Evolutionary conservation across 2,113 vertebrate species (phyloP), one percentile per base, ranked within the genome.

Genomic region (Gadus macrocephalus): DNA sequence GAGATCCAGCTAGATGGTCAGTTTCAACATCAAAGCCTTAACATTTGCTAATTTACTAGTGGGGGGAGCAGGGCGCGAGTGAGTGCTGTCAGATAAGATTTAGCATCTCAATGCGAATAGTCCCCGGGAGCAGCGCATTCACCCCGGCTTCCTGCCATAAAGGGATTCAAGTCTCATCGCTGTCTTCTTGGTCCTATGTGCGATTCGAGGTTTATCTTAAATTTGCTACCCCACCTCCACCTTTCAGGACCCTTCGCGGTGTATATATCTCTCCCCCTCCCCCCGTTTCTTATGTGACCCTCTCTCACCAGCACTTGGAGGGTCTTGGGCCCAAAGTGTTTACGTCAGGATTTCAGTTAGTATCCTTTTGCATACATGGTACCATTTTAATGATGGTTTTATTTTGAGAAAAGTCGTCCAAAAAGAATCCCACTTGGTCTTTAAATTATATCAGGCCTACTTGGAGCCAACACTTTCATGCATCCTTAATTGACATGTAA

Each of bases 71-170:
- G 49, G 70, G 78, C 79, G 78, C 71, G 79, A 31, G 31, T 31
- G 31, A 31, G 31, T 31, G 31, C 12, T 49, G 12, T 11, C 6
- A 85, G 86, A 88, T 80, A 87, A 82, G 79, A 62, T 77, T 86
- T 88, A 73, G 86, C 87, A 85, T 89, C 76, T 85, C 81, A 88
- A 86, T 90, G 83, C 79, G 82, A 87, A 74, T 78, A 79, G 79
- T 78, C 81, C 80, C 80, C 77, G 78, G 69, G 70, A 75, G 78
- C 81, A 74, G 53, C 53, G 74, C 81, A 85, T 85, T 87, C 84
- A 90, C 73, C 80, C 85, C 83, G 67, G 85, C 85, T 92, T 91
- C 90, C 89, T 91, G 88, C 85, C 89, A 84, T 92, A 92, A 92
- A 90, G 84, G 89, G 82, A 92, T 92, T 90, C 85, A 85, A 79